These are phyloP conservation scores for Centropus bengalensis DNA, from an alignment of 2,113 vertebrate genomes.

Conservation along the genomic window DNA sequence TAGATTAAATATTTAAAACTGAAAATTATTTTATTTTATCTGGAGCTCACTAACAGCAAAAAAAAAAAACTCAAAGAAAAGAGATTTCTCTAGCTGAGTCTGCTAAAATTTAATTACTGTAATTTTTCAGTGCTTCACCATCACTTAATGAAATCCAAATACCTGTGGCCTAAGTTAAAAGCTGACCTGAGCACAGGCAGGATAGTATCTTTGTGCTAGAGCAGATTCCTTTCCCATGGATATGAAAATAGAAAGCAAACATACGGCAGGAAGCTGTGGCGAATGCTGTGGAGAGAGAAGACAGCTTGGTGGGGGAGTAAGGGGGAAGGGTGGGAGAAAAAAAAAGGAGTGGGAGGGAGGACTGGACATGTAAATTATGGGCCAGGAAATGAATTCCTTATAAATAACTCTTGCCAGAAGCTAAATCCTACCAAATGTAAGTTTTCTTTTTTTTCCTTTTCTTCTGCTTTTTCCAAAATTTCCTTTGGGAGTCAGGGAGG, in stretches of 20 bases:
- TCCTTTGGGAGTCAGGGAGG: constrained; percentile 47
- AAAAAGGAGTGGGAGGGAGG: constrained; percentile 53
- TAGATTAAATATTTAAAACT: constrained; percentile 68
- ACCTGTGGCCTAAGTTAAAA: constrained; percentile 1
- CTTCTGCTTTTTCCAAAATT: constrained; percentile 2
- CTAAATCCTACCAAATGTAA: constrained; percentile 69
- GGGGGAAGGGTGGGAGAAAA: constrained; percentile 56
- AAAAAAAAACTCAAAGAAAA: constrained; percentile 7
- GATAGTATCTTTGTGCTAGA: not conserved
- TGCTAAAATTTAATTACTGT: constrained; percentile 28
- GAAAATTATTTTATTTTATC: constrained; percentile 47
- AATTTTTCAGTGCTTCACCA: constrained; percentile 1
- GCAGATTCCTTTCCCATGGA: constrained; percentile 79
- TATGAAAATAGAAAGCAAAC: constrained; percentile 80
- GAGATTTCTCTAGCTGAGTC: not conserved
- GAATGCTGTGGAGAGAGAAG: constrained; percentile 7
- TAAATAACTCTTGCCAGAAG: constrained; percentile 73
- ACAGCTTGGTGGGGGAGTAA: constrained; percentile 17
- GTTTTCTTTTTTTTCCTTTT: not conserved
- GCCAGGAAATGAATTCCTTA: constrained; percentile 82
- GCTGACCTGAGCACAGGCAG: not conserved
- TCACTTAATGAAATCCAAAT: constrained; percentile 24
- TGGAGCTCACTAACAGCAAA: not conserved
- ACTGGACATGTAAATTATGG: constrained; percentile 75
- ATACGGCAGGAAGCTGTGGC: constrained; percentile 71